phyloP scores from a whole-genome alignment of 2,888 invertebrate species.

The Bombylius discolor region DNA sequence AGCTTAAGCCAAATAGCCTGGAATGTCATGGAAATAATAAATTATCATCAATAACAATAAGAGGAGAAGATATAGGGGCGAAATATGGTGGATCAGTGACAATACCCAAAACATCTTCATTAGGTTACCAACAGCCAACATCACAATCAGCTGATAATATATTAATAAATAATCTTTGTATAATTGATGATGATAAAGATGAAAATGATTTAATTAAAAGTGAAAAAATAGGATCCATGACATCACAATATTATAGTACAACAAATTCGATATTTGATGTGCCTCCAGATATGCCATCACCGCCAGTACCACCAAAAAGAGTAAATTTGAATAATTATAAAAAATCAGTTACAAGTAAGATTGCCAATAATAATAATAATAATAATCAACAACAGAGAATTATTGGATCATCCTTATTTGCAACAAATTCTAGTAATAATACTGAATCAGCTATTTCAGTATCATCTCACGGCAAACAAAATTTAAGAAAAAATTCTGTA shows the following conservation, averaged over 20 bases:
- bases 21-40: conserved; percentile 12
- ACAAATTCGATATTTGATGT: conserved; percentile 22
- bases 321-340: conserved; percentile 1
- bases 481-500: too few relatives aligned
- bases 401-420: too few relatives aligned
- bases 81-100: conserved; percentile 1
- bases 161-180: conserved; percentile 6
- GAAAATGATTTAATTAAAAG: too few relatives aligned
- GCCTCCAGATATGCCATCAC: conserved; percentile 34
- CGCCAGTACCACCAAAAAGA: conserved; percentile 31
- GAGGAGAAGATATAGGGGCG: conserved; percentile 1
- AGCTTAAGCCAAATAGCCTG: conserved; percentile 32
- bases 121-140: not conserved
- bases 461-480: too few relatives aligned
- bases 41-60: not conserved
- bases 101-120: conserved; percentile 1
- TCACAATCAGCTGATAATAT: conserved; percentile 7
- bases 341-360: not conserved
- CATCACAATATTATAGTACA: not conserved
- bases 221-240: not conserved
- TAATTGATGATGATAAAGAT: conserved; percentile 7
- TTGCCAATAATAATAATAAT: conserved; percentile 8
- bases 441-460: too few relatives aligned
- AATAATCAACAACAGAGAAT: conserved; percentile 19
- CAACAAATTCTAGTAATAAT: too few relatives aligned